Base-by-base conservation (phyloP, 2,113 vertebrate genomes). In the Emydocephalus ijimae region DNA sequence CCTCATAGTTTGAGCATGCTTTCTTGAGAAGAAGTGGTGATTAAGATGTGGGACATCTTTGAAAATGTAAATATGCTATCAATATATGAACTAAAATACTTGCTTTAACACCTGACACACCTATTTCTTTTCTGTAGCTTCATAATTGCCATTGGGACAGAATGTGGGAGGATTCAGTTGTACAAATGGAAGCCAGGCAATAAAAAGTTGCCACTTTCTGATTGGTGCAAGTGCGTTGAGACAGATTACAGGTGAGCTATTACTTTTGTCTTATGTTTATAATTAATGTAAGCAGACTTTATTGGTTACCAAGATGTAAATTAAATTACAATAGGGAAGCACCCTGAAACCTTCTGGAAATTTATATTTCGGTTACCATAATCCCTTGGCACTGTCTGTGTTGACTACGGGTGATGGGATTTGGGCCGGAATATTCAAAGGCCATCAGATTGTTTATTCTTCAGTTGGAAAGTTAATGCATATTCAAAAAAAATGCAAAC, bases 141-240 rank as follows among this genome's bases (percentile, higher is more conserved):
- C 21, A 94, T 99, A 93, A 54, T 99, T 91, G 98, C 98, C 15
- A 95, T 98, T 91, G 99, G 99, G 61, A 97, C 99, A 96, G 99
- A 99, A 90, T 96, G 95, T 48, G 99, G 99, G 87, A 98, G 96
- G 94, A 98, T 99, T 94, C 87, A 96, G 45, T 96, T 99, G 93
- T 98, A 98, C 92, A 98, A 97, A 1, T 99, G 99, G 99, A 98
- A 96, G 88, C 97, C 97, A 81, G 95, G 93, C 57, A 94, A 95
- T 55, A 95, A 98, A 91, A 93, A 96, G 39, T 96, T 97, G 69
- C 91, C 96, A 92, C 93, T 95, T 92, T 93, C 95, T 34, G 98
- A 99, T 92, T 99, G 99, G 99, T 98, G 86, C 85, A 94, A 29
- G 20, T 98, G 97, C 96, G 90, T 96, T 89, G 97, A 98, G 96